A percentile compares a stretch with the other conserved stretches of the same genome.
Evolutionary conservation across 2,113 vertebrate species (phyloP).

Genomic region (Falcunculus frontatus): DNA sequence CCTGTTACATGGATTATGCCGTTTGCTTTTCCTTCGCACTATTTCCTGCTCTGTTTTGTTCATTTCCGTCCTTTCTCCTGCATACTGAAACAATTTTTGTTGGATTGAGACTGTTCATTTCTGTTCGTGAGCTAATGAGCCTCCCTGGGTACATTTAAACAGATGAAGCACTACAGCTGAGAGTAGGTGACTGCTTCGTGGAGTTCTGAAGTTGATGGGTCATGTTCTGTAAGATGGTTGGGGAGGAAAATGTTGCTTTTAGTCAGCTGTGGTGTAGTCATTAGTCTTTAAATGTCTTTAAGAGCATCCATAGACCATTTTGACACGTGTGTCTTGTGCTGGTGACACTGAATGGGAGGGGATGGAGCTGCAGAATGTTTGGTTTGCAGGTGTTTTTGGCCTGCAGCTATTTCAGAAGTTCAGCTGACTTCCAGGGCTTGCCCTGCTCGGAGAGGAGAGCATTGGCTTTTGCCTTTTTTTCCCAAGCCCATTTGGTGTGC

Average conservation of each 20-base stretch:
- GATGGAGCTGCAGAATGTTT: neutral
- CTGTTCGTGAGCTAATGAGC: neutral
- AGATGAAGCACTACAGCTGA: neutral
- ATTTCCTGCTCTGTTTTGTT: conserved; percentile 21
- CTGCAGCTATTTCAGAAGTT: neutral
- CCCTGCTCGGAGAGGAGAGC: neutral
- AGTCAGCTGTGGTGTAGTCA: neutral
- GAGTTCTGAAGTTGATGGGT: accelerated
- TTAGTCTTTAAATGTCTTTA: neutral
- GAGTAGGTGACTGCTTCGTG: neutral
- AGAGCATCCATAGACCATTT: accelerated
- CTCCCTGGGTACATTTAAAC: neutral
- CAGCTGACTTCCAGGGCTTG: neutral
- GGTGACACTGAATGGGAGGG: neutral
- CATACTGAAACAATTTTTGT: neutral
- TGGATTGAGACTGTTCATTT: neutral
- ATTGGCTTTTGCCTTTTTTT: neutral
- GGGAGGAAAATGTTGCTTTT: neutral
- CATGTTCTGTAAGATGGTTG: accelerated
- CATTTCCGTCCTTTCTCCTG: neutral
- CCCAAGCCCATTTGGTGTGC: neutral
- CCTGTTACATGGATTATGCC: neutral
- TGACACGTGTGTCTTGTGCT: neutral
- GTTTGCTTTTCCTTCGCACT: neutral
- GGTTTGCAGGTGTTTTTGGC: neutral